Conservation (phyloP, 2,888 invertebrate genomes). For the Parapristionchus giblindavisi region DNA sequence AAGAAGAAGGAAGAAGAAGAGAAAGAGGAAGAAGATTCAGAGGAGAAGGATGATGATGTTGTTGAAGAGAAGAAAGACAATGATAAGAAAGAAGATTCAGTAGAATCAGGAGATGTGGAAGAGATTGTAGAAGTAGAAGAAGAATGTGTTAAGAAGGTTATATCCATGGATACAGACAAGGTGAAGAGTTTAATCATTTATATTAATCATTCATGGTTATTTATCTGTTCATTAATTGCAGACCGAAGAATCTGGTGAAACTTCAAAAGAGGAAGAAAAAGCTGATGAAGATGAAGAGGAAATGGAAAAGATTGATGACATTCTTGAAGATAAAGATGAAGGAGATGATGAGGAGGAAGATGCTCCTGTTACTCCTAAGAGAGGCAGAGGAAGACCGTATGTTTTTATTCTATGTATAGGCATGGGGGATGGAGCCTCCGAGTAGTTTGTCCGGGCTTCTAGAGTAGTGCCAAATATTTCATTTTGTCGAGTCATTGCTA, state of each 20-base stretch:
- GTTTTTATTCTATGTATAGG: no score
- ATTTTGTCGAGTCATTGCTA: no score
- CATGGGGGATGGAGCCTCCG: no score
- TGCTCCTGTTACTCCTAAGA: neutral
- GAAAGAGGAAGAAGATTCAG: slow-evolving; percentile 25
- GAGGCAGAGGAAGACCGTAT: slow-evolving; percentile 3
- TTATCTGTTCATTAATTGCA: neutral
- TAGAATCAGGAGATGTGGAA: neutral
- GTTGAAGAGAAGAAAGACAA: slow-evolving; percentile 10
- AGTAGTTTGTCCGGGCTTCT: neutral
- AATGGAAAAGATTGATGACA: neutral
- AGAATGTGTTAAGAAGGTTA: slow-evolving; percentile 34
- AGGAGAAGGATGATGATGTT: slow-evolving; percentile 37
- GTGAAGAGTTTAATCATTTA: no score
- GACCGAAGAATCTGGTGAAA: neutral
- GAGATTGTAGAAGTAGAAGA: slow-evolving; percentile 29
- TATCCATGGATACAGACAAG: slow-evolving; percentile 35
- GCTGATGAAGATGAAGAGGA: no score
- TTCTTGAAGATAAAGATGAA: neutral
- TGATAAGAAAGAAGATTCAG: slow-evolving; percentile 37
- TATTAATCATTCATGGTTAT: no score
- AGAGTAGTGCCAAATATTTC: no score
- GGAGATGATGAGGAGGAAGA: neutral
- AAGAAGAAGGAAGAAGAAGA: slow-evolving; percentile 31
- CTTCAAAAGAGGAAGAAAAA: neutral